phyloP scores from a whole-genome alignment of 35 echinoderm and acorn worm species.

The Apostichopus parvimensis region DNA sequence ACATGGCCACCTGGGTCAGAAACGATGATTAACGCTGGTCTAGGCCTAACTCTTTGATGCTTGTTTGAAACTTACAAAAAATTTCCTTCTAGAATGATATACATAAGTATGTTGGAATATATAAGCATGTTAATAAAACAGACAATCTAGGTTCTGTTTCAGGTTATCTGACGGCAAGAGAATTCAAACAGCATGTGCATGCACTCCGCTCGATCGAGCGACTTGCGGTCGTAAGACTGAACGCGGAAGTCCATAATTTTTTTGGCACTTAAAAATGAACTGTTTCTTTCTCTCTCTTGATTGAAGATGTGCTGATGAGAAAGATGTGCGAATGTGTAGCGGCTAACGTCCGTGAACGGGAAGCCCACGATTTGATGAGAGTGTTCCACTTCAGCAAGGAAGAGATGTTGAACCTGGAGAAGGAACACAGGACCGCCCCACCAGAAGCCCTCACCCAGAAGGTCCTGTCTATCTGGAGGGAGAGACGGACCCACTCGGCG shows the following conservation, averaged over 20 bases:
- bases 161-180: too few species aligned
- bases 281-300: neutral
- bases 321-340: conserved; percentile 91
- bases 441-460: conserved; percentile 69
- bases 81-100: too few species aligned
- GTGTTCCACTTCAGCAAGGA: conserved; percentile 94
- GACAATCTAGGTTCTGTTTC: too few species aligned
- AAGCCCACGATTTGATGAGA: conserved; percentile 94
- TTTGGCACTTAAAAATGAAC: neutral
- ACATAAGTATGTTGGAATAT: too few species aligned
- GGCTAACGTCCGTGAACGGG: conserved; percentile 79
- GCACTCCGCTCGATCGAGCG: too few species aligned
- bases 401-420: conserved; percentile 68
- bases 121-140: too few species aligned
- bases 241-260: neutral
- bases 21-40: too few species aligned
- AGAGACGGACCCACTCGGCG: conserved; percentile 44
- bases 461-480: conserved; percentile 65
- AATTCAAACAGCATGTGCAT: too few species aligned
- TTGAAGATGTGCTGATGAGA: conserved; percentile 72
- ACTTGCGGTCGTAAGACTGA: too few species aligned
- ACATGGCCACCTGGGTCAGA: too few species aligned
- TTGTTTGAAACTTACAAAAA: too few species aligned
- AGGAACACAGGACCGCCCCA: conserved; percentile 57
- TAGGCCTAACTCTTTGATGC: too few species aligned